Evolutionary conservation across 2,113 vertebrate species (phyloP), one percentile per base, ranked within the genome.

Genomic region (Paramormyrops kingsleyae): DNA sequence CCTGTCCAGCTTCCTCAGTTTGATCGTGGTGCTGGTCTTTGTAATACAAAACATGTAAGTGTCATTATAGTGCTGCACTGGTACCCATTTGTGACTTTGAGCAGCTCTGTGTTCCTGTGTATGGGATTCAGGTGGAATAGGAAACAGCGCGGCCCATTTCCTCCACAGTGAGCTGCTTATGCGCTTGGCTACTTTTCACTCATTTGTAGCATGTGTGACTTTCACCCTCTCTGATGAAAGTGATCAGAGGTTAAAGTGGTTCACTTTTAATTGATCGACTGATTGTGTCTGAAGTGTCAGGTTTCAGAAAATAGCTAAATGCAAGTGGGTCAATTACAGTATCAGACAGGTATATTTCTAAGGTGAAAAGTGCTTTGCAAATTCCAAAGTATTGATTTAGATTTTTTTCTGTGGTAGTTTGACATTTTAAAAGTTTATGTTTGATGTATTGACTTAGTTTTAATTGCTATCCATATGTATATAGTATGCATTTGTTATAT

Each of bases 281-380:
- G 49, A 31, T 59, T 31, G 52, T 44, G 77, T 89, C 50, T 62
- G 13, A 31, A 31, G 70, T 83, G 70, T 52, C 4, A 80, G 15
- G 70, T 89, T 89, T 42, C 70, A 77, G 27, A 46, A 39, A 89
- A 89, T 80, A 53, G 47, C 88, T 89, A 83, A 83, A 70, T 89
- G 70, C 87, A 35, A 12, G 44, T 27, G 19, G 47, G 74, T 89
- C 83, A 84, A 35, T 89, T 89, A 47, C 74, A 62, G 53, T 84
- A 47, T 85, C 59, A 89, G 47, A n/a, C 83, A 80, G 62, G 44
- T 70, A 52, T 66, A 50, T 83, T 88, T 88, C 62, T 74, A 21
- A 74, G 66, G 62, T 89, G 70, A 9, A 49, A 27, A 74, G 24
- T 89, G 15, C 70, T 83, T 19, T 39, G 13, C 4, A 35, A 35